phyloP scores from a whole-genome alignment of 64 coral and sea anemone genomes.

The Anthopleura sola region DNA sequence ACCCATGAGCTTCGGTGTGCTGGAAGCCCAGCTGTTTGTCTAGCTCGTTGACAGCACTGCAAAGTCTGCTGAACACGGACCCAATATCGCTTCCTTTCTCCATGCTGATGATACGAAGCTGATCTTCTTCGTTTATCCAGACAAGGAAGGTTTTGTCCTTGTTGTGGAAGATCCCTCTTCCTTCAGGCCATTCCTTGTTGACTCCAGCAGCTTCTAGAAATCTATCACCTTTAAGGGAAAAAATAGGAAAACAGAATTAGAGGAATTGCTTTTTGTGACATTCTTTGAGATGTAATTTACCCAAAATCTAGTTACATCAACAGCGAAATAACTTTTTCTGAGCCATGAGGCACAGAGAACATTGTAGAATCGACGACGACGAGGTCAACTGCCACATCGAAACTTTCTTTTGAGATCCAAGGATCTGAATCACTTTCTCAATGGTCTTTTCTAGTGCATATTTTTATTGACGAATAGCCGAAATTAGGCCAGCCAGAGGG shows the following conservation, averaged over 20 bases:
- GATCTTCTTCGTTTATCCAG: conserved; percentile 96
- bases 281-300: no score
- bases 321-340: no score
- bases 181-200: conserved; percentile 87
- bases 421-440: no score
- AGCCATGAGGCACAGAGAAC: no score
- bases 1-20: conserved; percentile 59
- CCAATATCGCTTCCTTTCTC: conserved; percentile 79
- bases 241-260: not conserved
- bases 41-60: conserved; percentile 73
- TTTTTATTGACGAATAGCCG: no score
- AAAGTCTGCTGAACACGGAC: conserved; percentile 74
- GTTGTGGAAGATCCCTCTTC: conserved; percentile 92
- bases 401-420: no score
- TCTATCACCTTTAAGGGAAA: conserved; percentile 49
- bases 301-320: no score
- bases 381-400: no score
- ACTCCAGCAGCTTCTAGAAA: conserved; percentile 86
- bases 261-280: not conserved
- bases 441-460: no score
- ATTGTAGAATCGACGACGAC: no score
- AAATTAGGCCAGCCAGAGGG: no score
- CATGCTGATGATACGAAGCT: conserved; percentile 95
- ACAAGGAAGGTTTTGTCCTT: conserved; percentile 88
- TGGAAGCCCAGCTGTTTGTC: conserved; percentile 74